Conservation (phyloP, 2,888 invertebrate species). For the Atrina japonica region DNA sequence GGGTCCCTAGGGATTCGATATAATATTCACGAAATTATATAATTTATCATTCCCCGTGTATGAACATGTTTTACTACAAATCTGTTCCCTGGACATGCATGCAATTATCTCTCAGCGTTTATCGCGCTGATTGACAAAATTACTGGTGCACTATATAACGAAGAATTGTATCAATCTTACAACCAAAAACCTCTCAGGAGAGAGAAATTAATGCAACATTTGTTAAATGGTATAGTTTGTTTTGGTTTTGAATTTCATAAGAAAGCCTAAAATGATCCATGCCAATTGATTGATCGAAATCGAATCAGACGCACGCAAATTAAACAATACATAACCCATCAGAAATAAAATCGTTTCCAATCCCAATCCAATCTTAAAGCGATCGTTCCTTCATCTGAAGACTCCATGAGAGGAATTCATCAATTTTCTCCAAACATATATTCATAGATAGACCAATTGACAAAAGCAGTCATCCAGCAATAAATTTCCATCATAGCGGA, state of each 20-base stretch:
- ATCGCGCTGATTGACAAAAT: conserved; percentile 31
- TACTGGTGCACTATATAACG: conserved; percentile 24
- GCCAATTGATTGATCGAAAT: conserved; percentile 29
- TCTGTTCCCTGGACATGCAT: conserved; percentile 29
- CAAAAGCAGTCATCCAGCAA: conserved; percentile 19
- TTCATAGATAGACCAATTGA: conserved; percentile 33
- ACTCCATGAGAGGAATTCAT: conserved; percentile 36
- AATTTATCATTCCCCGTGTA: conserved; percentile 23
- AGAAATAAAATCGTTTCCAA: conserved; percentile 27
- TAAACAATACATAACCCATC: conserved; percentile 32
- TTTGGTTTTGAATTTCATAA: conserved; percentile 31
- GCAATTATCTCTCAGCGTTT: conserved; percentile 33
- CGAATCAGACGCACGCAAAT: conserved; percentile 33
- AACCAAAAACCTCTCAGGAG: not conserved
- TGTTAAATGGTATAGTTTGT: conserved; percentile 25
- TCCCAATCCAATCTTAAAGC: conserved; percentile 34
- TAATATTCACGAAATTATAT: conserved; percentile 29
- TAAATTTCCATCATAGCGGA: conserved; percentile 24
- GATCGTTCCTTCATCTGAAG: conserved; percentile 3
- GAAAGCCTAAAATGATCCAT: conserved; percentile 22
- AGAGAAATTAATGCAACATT: conserved; percentile 15
- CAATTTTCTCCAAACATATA: conserved; percentile 38
- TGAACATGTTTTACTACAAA: not conserved
- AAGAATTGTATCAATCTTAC: conserved; percentile 3
- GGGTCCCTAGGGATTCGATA: conserved; percentile 9